Conservation (phyloP, 2,797 vertebrate species). For the Sebastes umbrosus region DNA sequence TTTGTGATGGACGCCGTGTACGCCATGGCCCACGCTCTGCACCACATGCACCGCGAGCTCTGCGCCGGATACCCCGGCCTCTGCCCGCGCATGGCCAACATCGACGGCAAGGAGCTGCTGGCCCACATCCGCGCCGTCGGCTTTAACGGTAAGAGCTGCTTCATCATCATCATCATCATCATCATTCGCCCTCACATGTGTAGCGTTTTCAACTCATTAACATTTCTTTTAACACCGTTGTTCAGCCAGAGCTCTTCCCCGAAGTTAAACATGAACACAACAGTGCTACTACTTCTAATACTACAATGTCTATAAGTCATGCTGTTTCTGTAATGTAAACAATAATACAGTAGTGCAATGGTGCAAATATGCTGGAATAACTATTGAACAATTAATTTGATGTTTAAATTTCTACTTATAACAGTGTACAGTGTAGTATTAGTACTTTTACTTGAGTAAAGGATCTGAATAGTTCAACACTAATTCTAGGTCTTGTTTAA, state of each 20-base stretch:
- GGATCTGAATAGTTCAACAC: not conserved
- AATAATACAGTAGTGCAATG: no score
- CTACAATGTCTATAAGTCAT: no score
- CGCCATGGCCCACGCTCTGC: constrained; percentile 93
- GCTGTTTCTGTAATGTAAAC: no score
- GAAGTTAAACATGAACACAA: no score
- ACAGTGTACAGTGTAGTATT: not conserved
- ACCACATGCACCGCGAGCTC: constrained; percentile 93
- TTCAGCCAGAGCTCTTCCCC: not conserved
- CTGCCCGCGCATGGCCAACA: constrained; percentile 90
- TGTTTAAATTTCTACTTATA: no score
- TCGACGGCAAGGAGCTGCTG: constrained; percentile 94
- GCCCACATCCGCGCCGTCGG: constrained; percentile 88
- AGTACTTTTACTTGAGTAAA: not conserved
- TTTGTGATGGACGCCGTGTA: constrained; percentile 98
- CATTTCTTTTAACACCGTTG: not conserved
- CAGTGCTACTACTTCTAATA: no score
- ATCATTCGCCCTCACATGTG: not conserved
- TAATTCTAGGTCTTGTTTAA: not conserved
- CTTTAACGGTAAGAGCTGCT: constrained; percentile 88
- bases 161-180: not conserved
- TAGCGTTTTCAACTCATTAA: not conserved
- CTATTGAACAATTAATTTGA: no score
- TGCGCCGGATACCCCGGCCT: constrained; percentile 90
- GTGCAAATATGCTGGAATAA: no score